phyloP scores from a whole-genome alignment of 2,113 vertebrate genomes.

The Pedionomus torquatus region DNA sequence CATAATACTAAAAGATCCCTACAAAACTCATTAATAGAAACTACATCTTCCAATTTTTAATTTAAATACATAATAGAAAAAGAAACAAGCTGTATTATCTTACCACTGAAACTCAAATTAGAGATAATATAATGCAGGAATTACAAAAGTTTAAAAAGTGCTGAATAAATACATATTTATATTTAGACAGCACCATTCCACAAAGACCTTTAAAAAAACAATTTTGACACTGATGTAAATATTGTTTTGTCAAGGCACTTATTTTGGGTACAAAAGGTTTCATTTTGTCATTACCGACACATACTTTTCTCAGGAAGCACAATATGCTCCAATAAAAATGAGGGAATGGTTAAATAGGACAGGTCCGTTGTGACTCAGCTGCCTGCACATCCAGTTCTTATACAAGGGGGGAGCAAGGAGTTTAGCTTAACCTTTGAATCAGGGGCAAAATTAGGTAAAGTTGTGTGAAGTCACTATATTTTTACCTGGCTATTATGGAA shows the following conservation, averaged over 20 bases:
- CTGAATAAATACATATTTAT: slow-evolving; percentile 68
- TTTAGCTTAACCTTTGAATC: slow-evolving; percentile 57
- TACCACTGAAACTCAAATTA: slow-evolving; percentile 67
- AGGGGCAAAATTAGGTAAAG: slow-evolving; percentile 63
- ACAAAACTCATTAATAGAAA: slow-evolving; percentile 80
- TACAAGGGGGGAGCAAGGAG: background rate
- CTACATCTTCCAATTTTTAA: slow-evolving; percentile 75
- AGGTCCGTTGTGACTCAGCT: slow-evolving; percentile 5
- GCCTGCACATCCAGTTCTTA: background rate
- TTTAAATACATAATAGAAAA: slow-evolving; percentile 78
- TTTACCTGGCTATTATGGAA: slow-evolving; percentile 66
- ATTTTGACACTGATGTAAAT: slow-evolving; percentile 47
- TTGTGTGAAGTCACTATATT: slow-evolving; percentile 71
- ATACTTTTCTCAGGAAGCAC: background rate
- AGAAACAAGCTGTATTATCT: slow-evolving; percentile 67
- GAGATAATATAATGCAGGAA: slow-evolving; percentile 36
- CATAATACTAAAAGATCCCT: slow-evolving; percentile 72
- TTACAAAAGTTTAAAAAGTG: slow-evolving; percentile 48
- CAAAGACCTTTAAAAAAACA: slow-evolving; percentile 2
- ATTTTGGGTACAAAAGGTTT: slow-evolving; percentile 38
- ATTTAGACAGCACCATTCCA: background rate
- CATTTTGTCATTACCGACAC: slow-evolving; percentile 32
- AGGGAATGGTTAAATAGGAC: slow-evolving; percentile 41
- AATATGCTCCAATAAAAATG: slow-evolving; percentile 11
- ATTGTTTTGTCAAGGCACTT: background rate